phyloP scores from a whole-genome alignment of 1,140 invertebrate genomes.

The Drosophila erecta region DNA sequence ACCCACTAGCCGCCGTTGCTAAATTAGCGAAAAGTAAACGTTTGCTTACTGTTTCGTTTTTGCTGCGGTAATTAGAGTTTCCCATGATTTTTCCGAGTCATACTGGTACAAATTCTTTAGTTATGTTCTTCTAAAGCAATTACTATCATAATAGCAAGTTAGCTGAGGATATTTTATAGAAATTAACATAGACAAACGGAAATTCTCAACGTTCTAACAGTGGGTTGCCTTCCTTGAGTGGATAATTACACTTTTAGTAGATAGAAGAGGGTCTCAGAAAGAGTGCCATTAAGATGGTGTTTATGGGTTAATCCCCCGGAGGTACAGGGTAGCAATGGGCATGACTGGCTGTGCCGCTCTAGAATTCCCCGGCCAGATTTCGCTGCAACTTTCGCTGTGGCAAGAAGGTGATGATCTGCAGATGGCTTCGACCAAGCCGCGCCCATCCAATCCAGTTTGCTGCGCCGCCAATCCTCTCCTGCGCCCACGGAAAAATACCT shows the following conservation, averaged over 20 bases:
- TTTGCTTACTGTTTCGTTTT: constrained; percentile 10
- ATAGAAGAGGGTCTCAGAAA: neutral
- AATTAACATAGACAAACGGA: neutral
- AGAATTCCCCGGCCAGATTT: constrained; percentile 26
- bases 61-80: constrained; percentile 15
- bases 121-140: too few species aligned
- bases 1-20: constrained; percentile 39
- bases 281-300: neutral
- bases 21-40: constrained; percentile 40
- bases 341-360: constrained; percentile 11
- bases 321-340: constrained; percentile 18
- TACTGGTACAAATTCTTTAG: neutral
- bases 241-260: neutral
- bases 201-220: neutral
- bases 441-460: constrained; percentile 71
- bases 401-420: constrained; percentile 57
- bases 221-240: neutral
- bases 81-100: neutral
- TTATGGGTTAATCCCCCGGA: neutral
- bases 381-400: constrained; percentile 58
- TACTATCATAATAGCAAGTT: too few species aligned
- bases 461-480: neutral
- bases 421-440: constrained; percentile 51
- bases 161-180: neutral
- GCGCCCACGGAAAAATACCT: constrained; percentile 11